These are phyloP conservation scores for Saxicola maurus DNA, from an alignment of 2,797 vertebrate species.

Conservation along the genomic window DNA sequence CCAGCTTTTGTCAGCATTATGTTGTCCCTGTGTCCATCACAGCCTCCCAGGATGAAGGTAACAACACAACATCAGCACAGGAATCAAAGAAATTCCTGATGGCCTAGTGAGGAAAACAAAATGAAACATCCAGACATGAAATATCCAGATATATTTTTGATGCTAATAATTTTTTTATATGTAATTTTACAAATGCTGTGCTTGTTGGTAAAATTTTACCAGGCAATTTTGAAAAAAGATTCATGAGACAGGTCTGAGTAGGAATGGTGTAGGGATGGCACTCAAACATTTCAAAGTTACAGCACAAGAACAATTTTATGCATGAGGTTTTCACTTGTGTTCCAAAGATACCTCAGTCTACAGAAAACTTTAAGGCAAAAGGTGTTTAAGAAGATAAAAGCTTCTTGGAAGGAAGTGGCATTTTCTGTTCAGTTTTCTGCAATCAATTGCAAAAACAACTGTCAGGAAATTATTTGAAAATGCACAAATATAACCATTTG, in stretches of 20 bases:
- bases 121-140: background rate
- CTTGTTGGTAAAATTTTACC: background rate
- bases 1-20: constrained; percentile 72
- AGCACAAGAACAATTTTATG: background rate
- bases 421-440: background rate
- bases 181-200: background rate
- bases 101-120: constrained; percentile 52
- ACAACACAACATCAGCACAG: constrained; percentile 76
- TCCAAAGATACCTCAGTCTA: background rate
- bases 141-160: background rate
- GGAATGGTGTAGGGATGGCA: background rate
- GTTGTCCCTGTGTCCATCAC: constrained; percentile 75
- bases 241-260: background rate
- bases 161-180: background rate
- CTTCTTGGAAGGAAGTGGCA: background rate
- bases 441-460: background rate
- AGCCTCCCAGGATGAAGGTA: constrained; percentile 76
- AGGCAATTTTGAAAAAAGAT: background rate
- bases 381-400: background rate
- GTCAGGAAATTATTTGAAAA: background rate
- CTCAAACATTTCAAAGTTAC: background rate
- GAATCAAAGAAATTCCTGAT: constrained; percentile 72
- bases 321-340: background rate
- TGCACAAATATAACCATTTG: background rate
- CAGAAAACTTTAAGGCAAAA: background rate